Evolutionary conservation across 1,140 invertebrate species (phyloP).

Genomic region (Trypoxylus dichotomus): DNA sequence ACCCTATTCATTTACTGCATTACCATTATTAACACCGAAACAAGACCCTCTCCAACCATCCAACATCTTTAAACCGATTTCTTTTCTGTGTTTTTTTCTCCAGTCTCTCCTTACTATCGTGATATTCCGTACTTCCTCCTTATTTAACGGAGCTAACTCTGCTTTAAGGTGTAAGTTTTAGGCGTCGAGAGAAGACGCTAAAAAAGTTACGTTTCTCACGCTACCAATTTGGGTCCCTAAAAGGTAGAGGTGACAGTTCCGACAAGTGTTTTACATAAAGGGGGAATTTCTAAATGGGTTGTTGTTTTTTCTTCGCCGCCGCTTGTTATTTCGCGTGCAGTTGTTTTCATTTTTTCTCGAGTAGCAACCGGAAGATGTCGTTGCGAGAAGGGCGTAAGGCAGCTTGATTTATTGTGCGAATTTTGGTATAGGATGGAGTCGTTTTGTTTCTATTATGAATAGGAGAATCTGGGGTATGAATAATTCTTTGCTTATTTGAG

Average conservation of each 20-base stretch:
- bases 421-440: not conserved
- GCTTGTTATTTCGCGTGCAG: too few relatives aligned
- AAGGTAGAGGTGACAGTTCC: not conserved
- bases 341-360: too few relatives aligned
- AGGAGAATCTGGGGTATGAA: too few relatives aligned
- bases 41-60: too few relatives aligned
- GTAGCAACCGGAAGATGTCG: not conserved
- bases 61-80: not conserved
- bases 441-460: too few relatives aligned
- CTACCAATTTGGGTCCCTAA: not conserved
- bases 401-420: not conserved
- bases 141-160: not conserved
- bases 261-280: slow-evolving; percentile 2
- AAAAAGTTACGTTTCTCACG: not conserved
- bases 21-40: too few relatives aligned
- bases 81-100: not conserved
- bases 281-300: not conserved
- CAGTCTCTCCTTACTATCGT: too few relatives aligned
- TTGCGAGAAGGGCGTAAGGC: not conserved
- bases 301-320: not conserved
- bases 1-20: too few relatives aligned
- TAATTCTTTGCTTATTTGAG: too few relatives aligned
- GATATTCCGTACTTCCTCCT: not conserved
- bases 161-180: not conserved
- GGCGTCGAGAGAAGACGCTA: not conserved